Percentiles rank a stretch among this genome's conserved stretches.
Conservation (phyloP, 2,888 invertebrate genomes). For the Phymatocera aterrima region DNA sequence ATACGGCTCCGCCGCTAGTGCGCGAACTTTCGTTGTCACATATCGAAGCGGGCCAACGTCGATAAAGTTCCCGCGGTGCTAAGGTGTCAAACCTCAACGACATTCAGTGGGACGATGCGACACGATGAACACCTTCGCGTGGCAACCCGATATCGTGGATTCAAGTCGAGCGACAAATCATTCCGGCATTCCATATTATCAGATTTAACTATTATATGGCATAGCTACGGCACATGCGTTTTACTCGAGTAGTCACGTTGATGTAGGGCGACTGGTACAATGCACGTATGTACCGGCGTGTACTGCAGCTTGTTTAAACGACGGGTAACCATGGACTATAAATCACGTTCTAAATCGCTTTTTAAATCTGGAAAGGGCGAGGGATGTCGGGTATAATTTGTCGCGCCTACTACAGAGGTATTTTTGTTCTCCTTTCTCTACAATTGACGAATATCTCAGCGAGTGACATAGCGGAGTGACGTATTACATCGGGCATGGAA, state of each 20-base stretch:
- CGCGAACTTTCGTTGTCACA: no score
- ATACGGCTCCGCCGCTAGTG: neutral
- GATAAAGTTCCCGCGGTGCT: conserved; percentile 3
- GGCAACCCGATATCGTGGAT: neutral
- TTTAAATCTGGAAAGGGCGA: neutral
- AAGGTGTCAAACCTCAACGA: neutral
- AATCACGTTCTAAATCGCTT: neutral
- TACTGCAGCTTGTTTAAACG: neutral
- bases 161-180: neutral
- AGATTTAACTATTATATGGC: no score
- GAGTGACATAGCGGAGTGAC: no score
- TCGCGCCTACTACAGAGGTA: neutral
- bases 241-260: neutral
- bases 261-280: neutral
- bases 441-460: no score
- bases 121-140: neutral
- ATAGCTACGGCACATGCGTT: neutral
- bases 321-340: neutral
- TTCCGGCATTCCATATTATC: no score
- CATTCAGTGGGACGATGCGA: neutral
- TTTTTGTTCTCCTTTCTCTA: neutral
- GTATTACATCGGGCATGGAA: no score
- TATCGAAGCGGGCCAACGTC: neutral
- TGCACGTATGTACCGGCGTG: neutral
- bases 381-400: neutral